Percentiles rank a stretch among this genome's conserved stretches.
These are phyloP conservation scores for Leucopsar rothschildi DNA, from an alignment of 2,113 vertebrate genomes.

Conservation along the genomic window DNA sequence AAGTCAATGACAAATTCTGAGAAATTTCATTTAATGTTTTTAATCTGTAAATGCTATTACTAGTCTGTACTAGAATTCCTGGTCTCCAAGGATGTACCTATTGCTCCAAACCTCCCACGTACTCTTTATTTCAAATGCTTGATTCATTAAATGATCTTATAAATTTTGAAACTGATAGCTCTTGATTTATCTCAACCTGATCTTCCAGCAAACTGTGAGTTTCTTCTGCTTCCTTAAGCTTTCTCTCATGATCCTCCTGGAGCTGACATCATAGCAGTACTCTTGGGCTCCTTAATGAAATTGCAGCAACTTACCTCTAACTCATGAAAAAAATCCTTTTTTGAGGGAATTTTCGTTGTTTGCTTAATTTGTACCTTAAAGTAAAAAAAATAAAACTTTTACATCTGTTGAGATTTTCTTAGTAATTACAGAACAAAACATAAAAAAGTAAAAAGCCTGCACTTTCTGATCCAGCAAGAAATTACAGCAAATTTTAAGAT, in stretches of 20 bases:
- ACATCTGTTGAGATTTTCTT: neutral
- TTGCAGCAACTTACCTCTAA: neutral
- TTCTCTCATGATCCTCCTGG: neutral
- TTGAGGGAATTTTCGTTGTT: neutral
- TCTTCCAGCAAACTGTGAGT: neutral
- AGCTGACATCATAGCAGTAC: neutral
- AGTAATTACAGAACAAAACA: neutral
- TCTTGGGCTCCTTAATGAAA: neutral
- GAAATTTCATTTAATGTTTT: neutral
- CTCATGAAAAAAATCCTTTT: neutral
- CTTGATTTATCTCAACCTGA: neutral
- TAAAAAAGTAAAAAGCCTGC: neutral
- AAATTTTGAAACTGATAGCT: neutral
- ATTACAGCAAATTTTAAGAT: neutral
- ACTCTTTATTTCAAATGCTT: constrained; percentile 30
- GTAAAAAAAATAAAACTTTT: neutral
- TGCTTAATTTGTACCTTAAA: neutral
- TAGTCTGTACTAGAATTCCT: neutral
- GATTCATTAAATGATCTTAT: neutral
- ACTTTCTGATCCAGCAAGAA: neutral
- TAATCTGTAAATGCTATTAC: neutral
- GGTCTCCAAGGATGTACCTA: neutral
- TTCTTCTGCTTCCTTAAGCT: neutral
- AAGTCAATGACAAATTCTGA: neutral
- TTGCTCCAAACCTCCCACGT: neutral